Conservation (phyloP, 2,797 vertebrate genomes). For the Enteromius thamalakanensis region DNA sequence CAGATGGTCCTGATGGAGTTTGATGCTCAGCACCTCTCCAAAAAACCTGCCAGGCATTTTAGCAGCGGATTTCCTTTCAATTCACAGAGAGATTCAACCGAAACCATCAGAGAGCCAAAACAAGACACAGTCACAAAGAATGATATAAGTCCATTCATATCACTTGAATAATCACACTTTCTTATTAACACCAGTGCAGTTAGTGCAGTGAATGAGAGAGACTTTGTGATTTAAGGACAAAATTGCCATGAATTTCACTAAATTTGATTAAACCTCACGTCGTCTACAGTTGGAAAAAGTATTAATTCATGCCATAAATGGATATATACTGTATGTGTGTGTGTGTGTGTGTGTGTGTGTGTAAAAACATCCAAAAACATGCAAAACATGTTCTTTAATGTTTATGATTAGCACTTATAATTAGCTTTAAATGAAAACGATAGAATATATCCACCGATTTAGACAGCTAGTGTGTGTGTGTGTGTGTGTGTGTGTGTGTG, state of each 20-base stretch:
- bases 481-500: neutral
- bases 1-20: neutral
- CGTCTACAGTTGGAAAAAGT: neutral
- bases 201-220: no score
- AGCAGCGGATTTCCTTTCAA: slow-evolving; percentile 23
- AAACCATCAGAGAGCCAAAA: no score
- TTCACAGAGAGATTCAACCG: slow-evolving; percentile 4
- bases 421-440: neutral
- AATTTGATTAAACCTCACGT: no score
- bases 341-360: no score
- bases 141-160: neutral
- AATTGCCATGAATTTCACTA: neutral
- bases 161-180: neutral
- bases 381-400: neutral
- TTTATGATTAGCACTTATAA: no score
- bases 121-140: neutral
- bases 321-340: no score
- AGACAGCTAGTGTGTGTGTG: neutral
- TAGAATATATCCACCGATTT: neutral
- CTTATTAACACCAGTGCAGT: neutral
- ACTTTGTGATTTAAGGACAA: neutral
- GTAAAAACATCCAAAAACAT: no score
- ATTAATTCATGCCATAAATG: neutral
- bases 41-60: neutral
- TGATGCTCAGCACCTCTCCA: neutral